phyloP scores from a whole-genome alignment of 2,888 invertebrate genomes.

The Arctia plantaginis region DNA sequence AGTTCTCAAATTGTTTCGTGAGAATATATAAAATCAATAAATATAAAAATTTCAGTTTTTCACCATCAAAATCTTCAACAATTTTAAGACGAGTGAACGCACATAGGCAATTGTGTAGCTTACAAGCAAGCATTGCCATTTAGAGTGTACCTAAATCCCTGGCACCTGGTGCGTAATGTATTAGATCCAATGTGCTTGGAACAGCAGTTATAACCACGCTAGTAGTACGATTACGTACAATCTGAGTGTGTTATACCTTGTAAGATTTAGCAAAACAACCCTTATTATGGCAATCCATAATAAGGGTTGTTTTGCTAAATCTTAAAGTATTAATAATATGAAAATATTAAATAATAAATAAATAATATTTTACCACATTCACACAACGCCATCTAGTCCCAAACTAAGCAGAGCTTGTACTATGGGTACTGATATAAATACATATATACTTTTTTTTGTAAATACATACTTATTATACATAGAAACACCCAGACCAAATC shows the following conservation, averaged over 20 bases:
- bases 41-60: neutral
- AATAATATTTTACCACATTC: too few relatives aligned
- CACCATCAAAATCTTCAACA: neutral
- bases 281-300: too few relatives aligned
- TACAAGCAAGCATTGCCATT: conserved; percentile 12
- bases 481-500: too few relatives aligned
- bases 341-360: too few relatives aligned
- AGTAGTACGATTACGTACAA: neutral
- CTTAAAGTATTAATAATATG: too few relatives aligned
- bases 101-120: neutral
- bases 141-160: conserved; percentile 9
- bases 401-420: too few relatives aligned
- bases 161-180: conserved; percentile 20
- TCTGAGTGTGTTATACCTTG: neutral
- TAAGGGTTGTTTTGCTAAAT: too few relatives aligned
- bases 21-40: neutral
- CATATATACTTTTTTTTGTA: too few relatives aligned
- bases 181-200: conserved; percentile 2
- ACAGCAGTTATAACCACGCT: conserved; percentile 5
- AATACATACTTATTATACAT: too few relatives aligned
- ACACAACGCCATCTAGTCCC: too few relatives aligned
- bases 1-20: neutral
- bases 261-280: conserved; percentile 3
- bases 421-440: too few relatives aligned
- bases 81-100: neutral